phyloP scores from a whole-genome alignment of 2,888 invertebrate genomes.

The Zelleria hepariella region DNA sequence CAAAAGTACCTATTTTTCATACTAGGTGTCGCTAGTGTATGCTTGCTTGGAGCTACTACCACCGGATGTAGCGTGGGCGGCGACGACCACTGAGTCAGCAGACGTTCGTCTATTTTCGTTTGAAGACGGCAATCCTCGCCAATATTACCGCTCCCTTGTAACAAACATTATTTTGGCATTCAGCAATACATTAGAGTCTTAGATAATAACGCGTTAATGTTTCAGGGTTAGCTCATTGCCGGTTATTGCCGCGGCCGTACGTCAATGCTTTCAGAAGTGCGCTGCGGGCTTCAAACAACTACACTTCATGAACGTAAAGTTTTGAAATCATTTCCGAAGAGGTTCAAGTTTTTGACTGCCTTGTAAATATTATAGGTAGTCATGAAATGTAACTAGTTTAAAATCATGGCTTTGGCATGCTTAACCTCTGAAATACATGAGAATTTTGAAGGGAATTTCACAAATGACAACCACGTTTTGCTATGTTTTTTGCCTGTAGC shows the following conservation, averaged over 20 bases:
- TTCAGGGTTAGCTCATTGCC: background rate
- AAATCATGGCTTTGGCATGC: no score
- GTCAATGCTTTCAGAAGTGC: background rate
- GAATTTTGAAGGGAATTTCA: no score
- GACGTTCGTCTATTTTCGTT: background rate
- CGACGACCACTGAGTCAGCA: background rate
- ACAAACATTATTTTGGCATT: background rate
- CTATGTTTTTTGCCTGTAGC: no score
- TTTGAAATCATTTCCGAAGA: background rate
- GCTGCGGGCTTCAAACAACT: background rate
- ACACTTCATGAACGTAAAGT: background rate
- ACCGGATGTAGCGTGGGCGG: background rate
- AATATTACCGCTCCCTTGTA: background rate
- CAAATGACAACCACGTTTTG: no score
- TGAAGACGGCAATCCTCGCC: background rate
- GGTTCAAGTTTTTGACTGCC: no score
- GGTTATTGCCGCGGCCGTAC: background rate
- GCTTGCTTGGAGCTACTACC: background rate
- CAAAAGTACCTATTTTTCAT: background rate
- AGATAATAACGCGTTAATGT: background rate
- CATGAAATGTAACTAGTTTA: no score
- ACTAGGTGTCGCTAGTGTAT: background rate
- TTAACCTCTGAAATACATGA: no score
- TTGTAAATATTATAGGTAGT: no score
- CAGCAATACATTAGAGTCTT: background rate